Base-by-base conservation (phyloP, 2,797 vertebrate species). In the Gallinago stenura region DNA sequence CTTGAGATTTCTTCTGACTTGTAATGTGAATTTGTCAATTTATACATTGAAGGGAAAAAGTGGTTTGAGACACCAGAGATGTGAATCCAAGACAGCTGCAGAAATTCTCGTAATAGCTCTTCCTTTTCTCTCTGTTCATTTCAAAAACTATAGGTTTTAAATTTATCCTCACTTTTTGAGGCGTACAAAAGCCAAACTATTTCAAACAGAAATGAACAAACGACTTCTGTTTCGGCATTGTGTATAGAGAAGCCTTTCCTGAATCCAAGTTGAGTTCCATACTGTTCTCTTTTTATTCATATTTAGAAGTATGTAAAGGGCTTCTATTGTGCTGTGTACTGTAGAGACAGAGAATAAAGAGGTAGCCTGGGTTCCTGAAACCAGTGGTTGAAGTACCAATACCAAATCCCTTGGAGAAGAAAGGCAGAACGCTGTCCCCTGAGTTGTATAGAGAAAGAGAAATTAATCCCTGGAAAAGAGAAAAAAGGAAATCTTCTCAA, bases 1-100 rank as follows among this genome's bases (percentile, higher is more conserved):
- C 35, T n/a, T 41, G 76, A 91, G 57, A 62, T 88, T 90, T 90
- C 33, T 73, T 93, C 45, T 86, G 77, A 83, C 80, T 87, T 88
- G 33, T 54, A 91, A 64, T 41, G 56, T 57, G 61, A 81, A 60
- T 73, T 68, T 84, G 43, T 94, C 79, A 56, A 28, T 86, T 91
- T 75, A 90, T 41, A 75, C 21, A 28, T 65, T 68, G 54, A 58
- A 78, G 24, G 73, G 51, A 46, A 90, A 75, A 93, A 50, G 37
- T 65, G 16, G 9, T 78, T 75, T 73, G 60, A 86, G 94, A 88
- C 60, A 54, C 48, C 15, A 25, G 83, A 90, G 69, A 56, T 83
- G 31, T 43, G 89, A 70, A 50, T 90, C 60, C 48, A 57, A 86
- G 68, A 81, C 35, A 86, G 53, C 80, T 86, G 69, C 37, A 83